Conservation (phyloP, 2,797 vertebrate species). For the Phataginus tetradactyla region DNA sequence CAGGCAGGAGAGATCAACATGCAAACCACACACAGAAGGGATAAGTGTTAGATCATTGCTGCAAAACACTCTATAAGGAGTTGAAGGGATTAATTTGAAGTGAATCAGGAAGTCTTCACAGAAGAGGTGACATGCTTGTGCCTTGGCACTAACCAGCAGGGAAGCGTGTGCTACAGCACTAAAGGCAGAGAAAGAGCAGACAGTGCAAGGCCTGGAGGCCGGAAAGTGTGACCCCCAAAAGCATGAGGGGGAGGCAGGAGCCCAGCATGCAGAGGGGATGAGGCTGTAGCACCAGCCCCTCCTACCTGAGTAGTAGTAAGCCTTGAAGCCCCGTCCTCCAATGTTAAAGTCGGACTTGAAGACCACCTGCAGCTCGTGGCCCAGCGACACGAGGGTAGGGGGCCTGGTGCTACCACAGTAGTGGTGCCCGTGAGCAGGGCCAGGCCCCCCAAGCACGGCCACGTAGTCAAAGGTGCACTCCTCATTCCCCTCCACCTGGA, state of each 20-base stretch:
- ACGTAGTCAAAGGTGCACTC: constrained; percentile 96
- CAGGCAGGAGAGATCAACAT: neutral
- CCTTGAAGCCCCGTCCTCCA: constrained; percentile 96
- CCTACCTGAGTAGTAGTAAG: constrained; percentile 95
- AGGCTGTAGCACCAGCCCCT: fast-evolving
- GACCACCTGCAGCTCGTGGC: constrained; percentile 91
- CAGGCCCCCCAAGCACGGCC: constrained; percentile 91
- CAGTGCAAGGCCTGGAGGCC: neutral
- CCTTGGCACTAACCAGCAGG: neutral
- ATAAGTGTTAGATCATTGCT: neutral
- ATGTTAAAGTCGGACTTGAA: constrained; percentile 99
- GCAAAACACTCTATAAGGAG: neutral
- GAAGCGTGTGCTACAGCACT: neutral
- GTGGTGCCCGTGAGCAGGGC: constrained; percentile 88
- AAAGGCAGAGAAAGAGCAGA: neutral
- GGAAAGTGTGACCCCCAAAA: too few species aligned
- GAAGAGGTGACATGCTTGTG: neutral
- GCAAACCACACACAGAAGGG: neutral
- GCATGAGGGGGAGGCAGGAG: neutral
- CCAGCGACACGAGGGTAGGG: constrained; percentile 89
- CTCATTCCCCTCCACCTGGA: constrained; percentile 95
- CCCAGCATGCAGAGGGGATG: neutral
- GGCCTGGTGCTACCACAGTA: constrained; percentile 92
- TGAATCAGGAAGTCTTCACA: neutral
- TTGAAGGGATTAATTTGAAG: neutral